Evolutionary conservation across 2,113 vertebrate species (phyloP), one percentile per base, ranked within the genome.

Genomic region (Pleuronectes platessa): DNA sequence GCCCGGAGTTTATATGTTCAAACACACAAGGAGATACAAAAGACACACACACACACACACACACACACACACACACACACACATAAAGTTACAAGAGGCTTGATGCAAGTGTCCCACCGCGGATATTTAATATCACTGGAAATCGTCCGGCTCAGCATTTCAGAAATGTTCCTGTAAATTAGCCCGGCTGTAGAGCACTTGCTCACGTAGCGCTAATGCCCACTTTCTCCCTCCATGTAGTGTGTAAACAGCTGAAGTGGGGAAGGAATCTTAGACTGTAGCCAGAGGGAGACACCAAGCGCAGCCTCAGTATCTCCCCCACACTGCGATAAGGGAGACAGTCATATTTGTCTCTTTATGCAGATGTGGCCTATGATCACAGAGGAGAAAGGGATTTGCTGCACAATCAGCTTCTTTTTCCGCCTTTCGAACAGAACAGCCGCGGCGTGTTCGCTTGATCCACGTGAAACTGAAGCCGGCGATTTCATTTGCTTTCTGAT

Each of bases 111-210:
- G 31, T 31, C 31, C 31, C 31, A 31, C 31, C 0, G 82, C 78
- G 88, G 74, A 66, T 78, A 89, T 88, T 86, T 86, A 90, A 82
- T 89, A 88, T 82, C 76, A 42, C 68, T 68, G 81, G 75, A 88
- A 90, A 86, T 74, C 13, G 24, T 60, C 21, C 37, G 66, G 71
- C 78, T 91, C 92, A 89, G 92, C 92, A 55, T 86, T 89, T 83
- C 70, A 26, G 68, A 49, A 59, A 78, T 63, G 80, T 75, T 74
- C 82, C 70, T 71, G 86, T 87, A 90, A 91, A 91, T 90, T 82
- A 90, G 68, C 54, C 70, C 20, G 81, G 76, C 74, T 68, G 68
- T 80, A 81, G 85, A 82, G 75, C 27, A 18, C 40, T 49, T 79
- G 73, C 81, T 75, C 73, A 83, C 55, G 23, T 23, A 1, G 81